phyloP scores from a whole-genome alignment of 92 coral and sea anemone species.

The Epizoanthus scotinus region DNA sequence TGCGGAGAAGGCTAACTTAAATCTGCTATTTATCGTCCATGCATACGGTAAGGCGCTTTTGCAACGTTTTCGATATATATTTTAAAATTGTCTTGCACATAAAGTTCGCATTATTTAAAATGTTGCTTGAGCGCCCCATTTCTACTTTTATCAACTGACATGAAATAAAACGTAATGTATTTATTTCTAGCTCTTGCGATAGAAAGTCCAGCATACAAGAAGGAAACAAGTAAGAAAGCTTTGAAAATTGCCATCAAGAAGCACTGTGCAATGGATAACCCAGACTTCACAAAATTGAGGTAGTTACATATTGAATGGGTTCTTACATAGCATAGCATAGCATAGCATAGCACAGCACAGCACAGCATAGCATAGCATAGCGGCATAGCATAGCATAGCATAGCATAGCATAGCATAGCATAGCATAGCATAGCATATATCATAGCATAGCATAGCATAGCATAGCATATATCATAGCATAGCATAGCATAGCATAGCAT shows the following conservation, averaged over 20 bases:
- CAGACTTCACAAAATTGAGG: constrained; percentile 80
- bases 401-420: too few species aligned
- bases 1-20: too few species aligned
- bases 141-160: neutral
- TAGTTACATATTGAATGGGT: neutral
- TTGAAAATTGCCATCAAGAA: constrained; percentile 81
- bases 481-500: too few species aligned
- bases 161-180: neutral
- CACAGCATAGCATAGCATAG: neutral
- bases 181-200: constrained; percentile 74
- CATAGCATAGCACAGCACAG: neutral
- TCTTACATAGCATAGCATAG: neutral
- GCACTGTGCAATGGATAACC: constrained; percentile 58
- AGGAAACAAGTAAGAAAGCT: constrained; percentile 82
- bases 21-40: neutral
- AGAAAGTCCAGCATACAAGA: constrained; percentile 76
- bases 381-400: neutral
- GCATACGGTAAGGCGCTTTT: neutral
- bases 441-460: too few species aligned
- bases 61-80: too few species aligned
- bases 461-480: too few species aligned
- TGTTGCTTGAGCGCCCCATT: neutral
- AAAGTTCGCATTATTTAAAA: neutral
- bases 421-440: too few species aligned
- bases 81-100: too few species aligned